Evolutionary conservation across 1,140 invertebrate species (phyloP), one percentile per base, ranked within the genome.

Genomic region (Harlomillsia oculata): DNA sequence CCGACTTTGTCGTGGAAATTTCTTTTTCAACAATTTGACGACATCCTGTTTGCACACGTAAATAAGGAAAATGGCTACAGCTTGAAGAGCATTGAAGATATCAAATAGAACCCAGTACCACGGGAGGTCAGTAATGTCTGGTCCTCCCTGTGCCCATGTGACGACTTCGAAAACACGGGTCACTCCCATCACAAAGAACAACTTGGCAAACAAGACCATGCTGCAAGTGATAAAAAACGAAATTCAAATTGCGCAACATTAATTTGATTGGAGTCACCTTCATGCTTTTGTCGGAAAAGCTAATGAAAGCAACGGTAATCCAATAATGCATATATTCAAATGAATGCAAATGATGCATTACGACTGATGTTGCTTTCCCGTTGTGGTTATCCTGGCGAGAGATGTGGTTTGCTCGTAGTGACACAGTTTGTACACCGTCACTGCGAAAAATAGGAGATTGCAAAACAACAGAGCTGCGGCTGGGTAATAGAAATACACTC

Each of bases 21-120:
- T 45, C 32, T 39, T 30, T 37, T 46, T 29, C 0, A 56, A 13
- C 0, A 26, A 36, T 32, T 50, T 29, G 18, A 52, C 16, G 2
- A 67, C 63, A 37, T 64, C 67, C 20, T 45, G 85, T 74, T 90
- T 87, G 70, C 85, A 88, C 25, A 86, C 85, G 44, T 89, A 86
- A 36, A 90, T 87, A 59, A 86, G 78, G 70, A 92, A 92, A 51
- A 92, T 89, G 67, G 89, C 81, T n/a, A 90, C 80, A 36, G 87
- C 87, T 71, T 91, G 87, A 26, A 89, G 75, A 44, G 83, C 81
- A 71, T 89, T 91, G 67, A 90, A 77, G 57, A 89, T 67, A 50
- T 74, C 74, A 13, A 70, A 67, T 3, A 69, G 25, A 26, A 70
- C 67, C 68, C 72, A 74, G 46, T 68, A 66, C 52, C 64, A 65